These are phyloP conservation scores for Smutsia temminckii DNA, from an alignment of 2,797 vertebrate species.

Conservation along the genomic window DNA sequence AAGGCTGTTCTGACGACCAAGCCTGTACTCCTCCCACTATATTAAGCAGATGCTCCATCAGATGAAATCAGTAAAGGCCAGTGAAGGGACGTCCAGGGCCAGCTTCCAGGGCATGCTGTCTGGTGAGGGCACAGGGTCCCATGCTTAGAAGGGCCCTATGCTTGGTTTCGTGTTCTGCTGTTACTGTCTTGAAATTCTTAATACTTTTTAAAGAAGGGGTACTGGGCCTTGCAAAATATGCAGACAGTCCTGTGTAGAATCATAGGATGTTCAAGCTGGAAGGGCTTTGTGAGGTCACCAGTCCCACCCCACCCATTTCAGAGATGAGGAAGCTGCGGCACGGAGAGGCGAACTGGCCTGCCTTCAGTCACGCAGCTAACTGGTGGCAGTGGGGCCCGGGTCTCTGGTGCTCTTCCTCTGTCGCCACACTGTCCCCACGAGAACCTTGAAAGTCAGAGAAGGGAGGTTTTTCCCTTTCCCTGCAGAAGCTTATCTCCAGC, in stretches of 20 bases:
- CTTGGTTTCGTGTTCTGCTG: neutral
- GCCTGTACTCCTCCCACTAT: neutral
- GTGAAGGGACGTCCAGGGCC: neutral
- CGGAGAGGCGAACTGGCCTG: neutral
- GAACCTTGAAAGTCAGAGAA: neutral
- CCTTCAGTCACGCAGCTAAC: neutral
- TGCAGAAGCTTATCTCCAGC: conserved; percentile 60
- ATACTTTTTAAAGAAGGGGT: neutral
- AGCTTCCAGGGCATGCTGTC: neutral
- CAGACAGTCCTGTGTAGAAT: neutral
- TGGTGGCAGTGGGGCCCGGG: neutral
- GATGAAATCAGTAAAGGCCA: neutral
- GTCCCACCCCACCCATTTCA: neutral
- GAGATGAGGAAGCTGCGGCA: neutral
- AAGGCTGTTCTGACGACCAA: neutral
- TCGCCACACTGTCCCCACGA: neutral
- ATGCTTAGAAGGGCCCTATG: neutral
- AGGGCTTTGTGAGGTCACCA: neutral
- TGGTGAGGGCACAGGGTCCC: neutral
- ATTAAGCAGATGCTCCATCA: neutral
- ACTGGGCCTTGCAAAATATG: neutral
- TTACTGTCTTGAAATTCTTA: neutral
- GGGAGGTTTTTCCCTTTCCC: neutral
- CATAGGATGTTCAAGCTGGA: neutral
- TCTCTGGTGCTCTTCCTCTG: neutral